Evolutionary conservation across 2,113 vertebrate genomes (phyloP), one percentile per base, ranked within the genome.

Genomic region (Caloenas nicobarica): DNA sequence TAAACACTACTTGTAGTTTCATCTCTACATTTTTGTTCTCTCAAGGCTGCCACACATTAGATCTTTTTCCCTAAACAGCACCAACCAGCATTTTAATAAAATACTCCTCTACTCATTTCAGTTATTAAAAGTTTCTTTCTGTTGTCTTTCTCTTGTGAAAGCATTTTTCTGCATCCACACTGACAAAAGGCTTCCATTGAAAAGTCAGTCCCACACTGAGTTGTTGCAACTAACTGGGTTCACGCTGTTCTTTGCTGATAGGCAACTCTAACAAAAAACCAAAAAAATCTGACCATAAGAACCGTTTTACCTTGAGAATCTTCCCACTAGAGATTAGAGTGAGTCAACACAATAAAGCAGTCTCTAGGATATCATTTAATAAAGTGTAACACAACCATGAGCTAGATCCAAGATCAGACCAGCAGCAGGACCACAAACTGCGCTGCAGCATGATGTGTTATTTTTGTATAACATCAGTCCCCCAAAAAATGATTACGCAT

Each of bases 401-500:
- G 16, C 10, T 9, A 79, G 13, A 11, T 57, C 33, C 38, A 78
- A 56, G 29, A 61, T 36, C 65, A 81, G 44, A 65, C 0, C 24
- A 76, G n/a, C 18, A 65, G 64, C 42, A 57, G 18, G 34, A 58
- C 26, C 29, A 71, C 82, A 84, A 22, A 6, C 3, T 6, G 28
- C 31, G 31, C 18, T 26, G 16, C 50, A 91, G 42, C 11, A 69
- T 1, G 0, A n/a, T 7, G 7, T 12, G 7, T 38, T 76, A 28
- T 17, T 86, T 65, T 51, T 60, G 4, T 40, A 70, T 46, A 46
- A 46, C 44, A 46, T 36, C 31, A 54, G 11, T 7, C 13, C 14
- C 18, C n/a, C 19, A 3, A 2, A 25, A 80, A 42, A 72, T 5
- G 0, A 60, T 26, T 16, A 26, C 17, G 3, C 36, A 22, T 4